These are phyloP conservation scores for Penaeus vannamei DNA, from an alignment of 1,140 invertebrate species.

Conservation along the genomic window DNA sequence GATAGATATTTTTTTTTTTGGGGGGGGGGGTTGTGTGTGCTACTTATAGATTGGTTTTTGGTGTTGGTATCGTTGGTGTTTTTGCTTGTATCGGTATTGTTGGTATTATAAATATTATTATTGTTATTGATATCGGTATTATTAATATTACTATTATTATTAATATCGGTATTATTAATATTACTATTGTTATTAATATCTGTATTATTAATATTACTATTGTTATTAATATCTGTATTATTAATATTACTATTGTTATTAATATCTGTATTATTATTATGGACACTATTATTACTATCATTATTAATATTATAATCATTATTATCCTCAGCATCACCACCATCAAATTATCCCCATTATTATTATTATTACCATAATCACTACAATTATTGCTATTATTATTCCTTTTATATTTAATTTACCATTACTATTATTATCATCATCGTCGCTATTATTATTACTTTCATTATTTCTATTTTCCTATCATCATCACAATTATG, in stretches of 20 bases:
- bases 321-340: too few species aligned
- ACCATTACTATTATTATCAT: too few species aligned
- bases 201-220: neutral
- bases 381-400: too few species aligned
- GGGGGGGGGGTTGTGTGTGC: neutral
- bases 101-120: neutral
- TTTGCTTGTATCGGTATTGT: neutral
- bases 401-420: too few species aligned
- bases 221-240: neutral
- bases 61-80: neutral
- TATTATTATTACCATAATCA: too few species aligned
- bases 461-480: too few species aligned
- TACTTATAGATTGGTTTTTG: neutral
- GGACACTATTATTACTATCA: neutral
- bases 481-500: too few species aligned
- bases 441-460: too few species aligned
- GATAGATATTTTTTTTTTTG: too few species aligned
- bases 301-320: too few species aligned
- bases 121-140: too few species aligned
- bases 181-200: slow-evolving; percentile 16
- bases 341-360: too few species aligned
- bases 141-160: slow-evolving; percentile 17
- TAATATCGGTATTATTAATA: neutral
- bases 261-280: neutral
- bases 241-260: neutral